phyloP scores from a whole-genome alignment of 2,888 invertebrate species.

The Timema podura region DNA sequence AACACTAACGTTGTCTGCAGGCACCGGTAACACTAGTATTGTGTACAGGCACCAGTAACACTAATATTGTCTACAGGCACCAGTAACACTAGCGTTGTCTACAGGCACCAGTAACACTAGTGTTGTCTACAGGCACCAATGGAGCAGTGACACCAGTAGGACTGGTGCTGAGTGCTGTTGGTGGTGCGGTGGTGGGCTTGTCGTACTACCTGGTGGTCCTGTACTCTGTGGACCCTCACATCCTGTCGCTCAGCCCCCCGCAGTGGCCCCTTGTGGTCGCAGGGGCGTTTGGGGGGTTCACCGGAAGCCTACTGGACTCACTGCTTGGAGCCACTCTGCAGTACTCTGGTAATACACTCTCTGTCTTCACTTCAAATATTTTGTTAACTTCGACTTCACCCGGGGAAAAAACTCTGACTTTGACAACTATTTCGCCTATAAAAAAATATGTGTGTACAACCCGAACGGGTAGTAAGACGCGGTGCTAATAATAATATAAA shows the following conservation, averaged over 20 bases:
- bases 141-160: slow-evolving; percentile 70
- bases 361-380: not conserved
- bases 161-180: slow-evolving; percentile 55
- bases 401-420: too few relatives aligned
- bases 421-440: too few relatives aligned
- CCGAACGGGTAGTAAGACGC: too few relatives aligned
- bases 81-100: too few relatives aligned
- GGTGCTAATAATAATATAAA: too few relatives aligned
- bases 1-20: too few relatives aligned
- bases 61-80: too few relatives aligned
- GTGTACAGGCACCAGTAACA: too few relatives aligned
- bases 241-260: slow-evolving; percentile 57
- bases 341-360: slow-evolving; percentile 63
- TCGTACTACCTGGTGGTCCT: slow-evolving; percentile 65
- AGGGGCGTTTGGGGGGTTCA: slow-evolving; percentile 68
- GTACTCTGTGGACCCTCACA: slow-evolving; percentile 57
- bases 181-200: slow-evolving; percentile 67
- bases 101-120: not conserved
- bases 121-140: slow-evolving; percentile 66
- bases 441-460: too few relatives aligned
- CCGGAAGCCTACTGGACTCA: slow-evolving; percentile 81
- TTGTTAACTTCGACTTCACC: too few relatives aligned
- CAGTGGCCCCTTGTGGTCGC: slow-evolving; percentile 76
- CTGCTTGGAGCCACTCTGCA: slow-evolving; percentile 79
- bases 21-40: too few relatives aligned